These are phyloP conservation scores for Galeopsomyia nigrocyanea DNA, from an alignment of 2,888 invertebrate species.

Conservation along the genomic window DNA sequence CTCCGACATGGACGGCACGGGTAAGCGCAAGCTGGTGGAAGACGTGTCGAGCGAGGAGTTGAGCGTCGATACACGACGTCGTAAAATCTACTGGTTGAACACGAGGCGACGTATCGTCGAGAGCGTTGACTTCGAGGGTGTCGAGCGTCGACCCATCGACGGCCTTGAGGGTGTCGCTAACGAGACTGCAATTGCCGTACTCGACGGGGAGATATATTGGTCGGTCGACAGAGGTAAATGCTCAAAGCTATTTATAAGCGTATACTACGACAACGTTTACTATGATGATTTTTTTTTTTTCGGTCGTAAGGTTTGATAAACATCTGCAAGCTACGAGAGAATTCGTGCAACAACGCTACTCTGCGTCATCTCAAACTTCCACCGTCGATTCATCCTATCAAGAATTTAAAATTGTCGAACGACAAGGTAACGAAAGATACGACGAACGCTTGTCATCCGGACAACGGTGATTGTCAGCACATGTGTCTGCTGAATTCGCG, in stretches of 20 bases:
- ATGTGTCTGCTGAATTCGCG: conserved; percentile 1
- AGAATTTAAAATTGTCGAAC: not conserved
- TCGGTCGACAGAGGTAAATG: too few species aligned
- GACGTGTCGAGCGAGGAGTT: not conserved
- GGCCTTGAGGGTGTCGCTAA: too few species aligned
- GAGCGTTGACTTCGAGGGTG: conserved; percentile 26
- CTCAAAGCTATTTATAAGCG: too few species aligned
- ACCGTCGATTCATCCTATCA: not conserved
- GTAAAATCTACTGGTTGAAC: conserved; percentile 25
- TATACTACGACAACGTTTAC: too few species aligned
- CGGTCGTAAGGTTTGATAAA: not conserved
- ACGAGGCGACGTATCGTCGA: not conserved
- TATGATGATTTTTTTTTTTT: too few species aligned
- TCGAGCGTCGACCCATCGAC: not conserved
- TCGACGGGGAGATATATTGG: conserved; percentile 20
- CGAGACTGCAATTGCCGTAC: not conserved
- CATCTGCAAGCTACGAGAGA: not conserved
- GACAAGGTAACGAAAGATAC: too few species aligned
- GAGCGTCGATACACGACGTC: not conserved
- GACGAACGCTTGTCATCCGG: not conserved
- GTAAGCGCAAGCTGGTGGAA: not conserved
- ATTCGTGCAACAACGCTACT: not conserved
- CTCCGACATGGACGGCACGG: conserved; percentile 26
- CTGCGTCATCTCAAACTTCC: not conserved
- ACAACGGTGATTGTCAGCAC: conserved; percentile 17